Percentiles rank a stretch among this genome's conserved stretches.
Evolutionary conservation across 2,797 vertebrate species (phyloP).

Genomic region (Crocidura indochinensis): DNA sequence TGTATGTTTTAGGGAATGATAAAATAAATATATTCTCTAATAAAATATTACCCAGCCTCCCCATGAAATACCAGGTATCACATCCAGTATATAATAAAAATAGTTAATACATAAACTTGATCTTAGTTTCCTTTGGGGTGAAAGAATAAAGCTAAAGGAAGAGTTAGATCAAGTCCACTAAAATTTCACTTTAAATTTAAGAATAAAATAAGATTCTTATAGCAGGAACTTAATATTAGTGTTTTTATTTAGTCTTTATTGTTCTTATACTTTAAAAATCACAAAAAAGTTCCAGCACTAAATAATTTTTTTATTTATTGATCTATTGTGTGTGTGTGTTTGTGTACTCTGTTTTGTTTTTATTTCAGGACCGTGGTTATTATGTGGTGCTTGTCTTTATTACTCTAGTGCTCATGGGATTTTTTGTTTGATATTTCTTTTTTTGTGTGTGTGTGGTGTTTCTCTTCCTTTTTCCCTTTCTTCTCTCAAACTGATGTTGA

Average conservation of each 20-base stretch:
- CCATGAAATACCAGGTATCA: not conserved
- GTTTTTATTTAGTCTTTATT: not conserved
- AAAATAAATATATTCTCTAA: not conserved
- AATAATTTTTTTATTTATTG: too few species aligned
- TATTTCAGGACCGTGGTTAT: too few species aligned
- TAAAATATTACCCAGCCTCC: not conserved
- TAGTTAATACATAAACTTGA: slow-evolving; percentile 1
- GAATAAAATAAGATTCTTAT: slow-evolving; percentile 33
- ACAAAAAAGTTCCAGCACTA: too few species aligned
- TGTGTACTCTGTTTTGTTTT: too few species aligned
- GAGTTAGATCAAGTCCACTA: not conserved
- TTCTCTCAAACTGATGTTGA: too few species aligned
- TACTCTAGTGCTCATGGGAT: too few species aligned
- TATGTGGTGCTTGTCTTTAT: too few species aligned
- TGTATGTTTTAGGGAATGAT: not conserved
- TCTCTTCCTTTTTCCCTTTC: too few species aligned
- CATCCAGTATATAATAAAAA: not conserved
- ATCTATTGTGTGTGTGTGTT: too few species aligned
- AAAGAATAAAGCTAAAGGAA: slow-evolving; percentile 5
- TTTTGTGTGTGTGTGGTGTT: too few species aligned
- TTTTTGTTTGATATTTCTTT: too few species aligned
- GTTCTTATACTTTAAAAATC: too few species aligned
- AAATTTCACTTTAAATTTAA: slow-evolving; percentile 60
- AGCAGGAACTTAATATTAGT: slow-evolving; percentile 46
- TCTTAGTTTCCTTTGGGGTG: not conserved